These are phyloP conservation scores for Drosophila burlai DNA, from an alignment of 1,140 invertebrate genomes.

Conservation along the genomic window DNA sequence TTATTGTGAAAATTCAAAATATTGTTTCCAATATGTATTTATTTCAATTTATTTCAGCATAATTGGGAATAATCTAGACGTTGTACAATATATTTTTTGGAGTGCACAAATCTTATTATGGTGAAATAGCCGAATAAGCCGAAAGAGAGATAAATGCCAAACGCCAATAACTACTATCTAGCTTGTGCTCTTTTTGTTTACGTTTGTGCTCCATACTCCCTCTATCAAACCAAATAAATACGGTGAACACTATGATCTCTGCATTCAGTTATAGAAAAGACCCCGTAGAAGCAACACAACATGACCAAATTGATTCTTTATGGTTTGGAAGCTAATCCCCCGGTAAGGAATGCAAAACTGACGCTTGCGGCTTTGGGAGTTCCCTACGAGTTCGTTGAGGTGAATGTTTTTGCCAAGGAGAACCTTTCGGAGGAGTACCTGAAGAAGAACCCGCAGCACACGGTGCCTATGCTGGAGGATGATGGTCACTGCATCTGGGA, in stretches of 20 bases:
- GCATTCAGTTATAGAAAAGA: conserved; percentile 12
- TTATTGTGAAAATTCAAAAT: neutral
- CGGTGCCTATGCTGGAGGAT: conserved; percentile 79
- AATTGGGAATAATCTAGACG: neutral
- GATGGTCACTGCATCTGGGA: conserved; percentile 67
- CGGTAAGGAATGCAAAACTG: conserved; percentile 85
- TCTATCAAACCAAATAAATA: conserved; percentile 15
- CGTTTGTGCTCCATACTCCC: neutral
- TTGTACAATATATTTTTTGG: neutral
- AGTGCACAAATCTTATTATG: conserved; percentile 2
- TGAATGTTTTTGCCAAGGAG: conserved; percentile 88
- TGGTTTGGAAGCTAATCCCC: conserved; percentile 83
- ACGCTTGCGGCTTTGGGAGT: conserved; percentile 84
- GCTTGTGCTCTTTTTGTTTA: neutral
- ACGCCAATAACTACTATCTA: neutral
- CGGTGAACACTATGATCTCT: neutral
- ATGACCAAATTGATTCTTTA: conserved; percentile 78
- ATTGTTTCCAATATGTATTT: neutral
- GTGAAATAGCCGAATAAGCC: conserved; percentile 50
- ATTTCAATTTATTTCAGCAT: conserved; percentile 26
- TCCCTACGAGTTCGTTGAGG: conserved; percentile 84
- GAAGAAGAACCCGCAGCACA: conserved; percentile 84
- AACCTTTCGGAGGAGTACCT: conserved; percentile 88
- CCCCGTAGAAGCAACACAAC: conserved; percentile 1
- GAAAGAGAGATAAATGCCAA: neutral